Conservation (phyloP, 2,797 vertebrate species). For the Pipistrellus nathusii region DNA sequence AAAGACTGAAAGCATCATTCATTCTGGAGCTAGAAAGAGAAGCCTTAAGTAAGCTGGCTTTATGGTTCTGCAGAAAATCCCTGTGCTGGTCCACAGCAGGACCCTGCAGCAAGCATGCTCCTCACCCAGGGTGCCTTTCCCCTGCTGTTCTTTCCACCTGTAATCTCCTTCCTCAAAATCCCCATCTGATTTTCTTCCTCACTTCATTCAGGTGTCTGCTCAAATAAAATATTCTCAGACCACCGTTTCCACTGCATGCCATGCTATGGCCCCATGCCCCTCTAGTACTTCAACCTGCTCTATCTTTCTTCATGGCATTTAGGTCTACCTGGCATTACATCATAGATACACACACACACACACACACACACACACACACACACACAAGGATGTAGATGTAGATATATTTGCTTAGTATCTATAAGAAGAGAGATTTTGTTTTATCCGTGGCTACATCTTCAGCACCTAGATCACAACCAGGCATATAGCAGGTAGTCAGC, state of each 20-base stretch:
- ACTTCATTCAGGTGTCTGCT: neutral
- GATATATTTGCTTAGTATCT: neutral
- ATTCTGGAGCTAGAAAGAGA: neutral
- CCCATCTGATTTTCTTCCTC: neutral
- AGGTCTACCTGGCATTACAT: neutral
- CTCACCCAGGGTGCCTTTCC: neutral
- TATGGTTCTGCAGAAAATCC: neutral
- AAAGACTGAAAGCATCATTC: neutral
- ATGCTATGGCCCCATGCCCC: neutral
- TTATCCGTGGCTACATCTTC: neutral
- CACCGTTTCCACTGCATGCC: neutral
- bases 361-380: too few species aligned
- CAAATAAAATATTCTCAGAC: neutral
- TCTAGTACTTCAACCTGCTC: neutral
- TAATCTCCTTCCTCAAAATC: neutral
- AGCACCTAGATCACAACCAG: neutral
- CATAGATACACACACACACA: neutral
- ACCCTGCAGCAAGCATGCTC: neutral
- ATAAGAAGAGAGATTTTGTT: neutral
- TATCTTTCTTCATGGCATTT: neutral
- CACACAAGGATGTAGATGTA: too few species aligned
- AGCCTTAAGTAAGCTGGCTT: rapidly evolving
- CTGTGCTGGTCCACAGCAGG: rapidly evolving
- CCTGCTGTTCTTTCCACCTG: neutral
- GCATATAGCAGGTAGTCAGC: neutral